Conservation (phyloP, 2,888 invertebrate genomes). For the Parelbella ahira region DNA sequence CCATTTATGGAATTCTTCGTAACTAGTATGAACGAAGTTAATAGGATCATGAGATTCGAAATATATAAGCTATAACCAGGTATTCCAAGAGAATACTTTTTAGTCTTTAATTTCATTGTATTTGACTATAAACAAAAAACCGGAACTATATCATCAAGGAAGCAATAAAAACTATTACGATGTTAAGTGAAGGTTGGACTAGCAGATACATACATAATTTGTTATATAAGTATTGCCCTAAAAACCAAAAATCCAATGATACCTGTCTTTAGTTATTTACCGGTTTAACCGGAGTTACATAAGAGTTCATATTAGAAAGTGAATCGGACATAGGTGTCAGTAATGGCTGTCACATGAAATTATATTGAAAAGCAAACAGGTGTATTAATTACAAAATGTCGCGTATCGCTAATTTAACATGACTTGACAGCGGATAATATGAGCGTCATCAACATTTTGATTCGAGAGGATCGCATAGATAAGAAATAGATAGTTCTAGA, state of each 20-base stretch:
- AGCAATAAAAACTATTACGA: slow-evolving; percentile 1
- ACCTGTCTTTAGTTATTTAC: slow-evolving; percentile 4
- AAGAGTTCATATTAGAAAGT: slow-evolving; percentile 19
- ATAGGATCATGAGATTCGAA: too few species aligned
- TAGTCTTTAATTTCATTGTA: too few species aligned
- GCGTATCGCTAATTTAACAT: slow-evolving; percentile 12
- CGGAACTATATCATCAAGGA: too few species aligned
- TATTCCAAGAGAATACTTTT: too few species aligned
- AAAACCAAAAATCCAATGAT: slow-evolving; percentile 12
- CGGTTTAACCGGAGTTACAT: slow-evolving; percentile 3
- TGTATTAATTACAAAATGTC: slow-evolving; percentile 14
- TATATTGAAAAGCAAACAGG: slow-evolving; percentile 10
- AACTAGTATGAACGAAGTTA: too few species aligned
- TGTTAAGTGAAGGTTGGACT: slow-evolving; percentile 3
- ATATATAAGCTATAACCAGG: too few species aligned
- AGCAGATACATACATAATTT: slow-evolving; percentile 1
- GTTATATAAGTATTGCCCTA: slow-evolving; percentile 14
- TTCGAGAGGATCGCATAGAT: slow-evolving; percentile 1
- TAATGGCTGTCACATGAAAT: slow-evolving; percentile 17
- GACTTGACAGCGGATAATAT: slow-evolving; percentile 4
- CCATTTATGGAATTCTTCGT: too few species aligned
- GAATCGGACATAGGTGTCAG: slow-evolving; percentile 11
- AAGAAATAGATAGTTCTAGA: neutral
- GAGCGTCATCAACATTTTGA: slow-evolving; percentile 6
- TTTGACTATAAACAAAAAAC: too few species aligned